Conservation (phyloP, 2,113 vertebrate genomes). For the Hemichromis elongatus region DNA sequence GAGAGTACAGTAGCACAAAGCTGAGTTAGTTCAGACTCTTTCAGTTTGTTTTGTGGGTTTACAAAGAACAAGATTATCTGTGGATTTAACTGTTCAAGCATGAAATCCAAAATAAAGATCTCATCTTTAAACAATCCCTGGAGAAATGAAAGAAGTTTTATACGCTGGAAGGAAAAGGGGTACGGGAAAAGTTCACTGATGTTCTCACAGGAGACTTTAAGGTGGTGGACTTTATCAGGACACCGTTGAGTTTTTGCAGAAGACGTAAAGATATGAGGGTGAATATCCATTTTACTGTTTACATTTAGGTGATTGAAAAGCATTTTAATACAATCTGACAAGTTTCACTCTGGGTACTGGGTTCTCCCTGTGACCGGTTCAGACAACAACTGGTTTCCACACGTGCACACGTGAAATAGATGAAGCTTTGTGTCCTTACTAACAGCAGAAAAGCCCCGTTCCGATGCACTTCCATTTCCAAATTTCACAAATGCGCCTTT, state of each 20-base stretch:
- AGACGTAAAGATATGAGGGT: not conserved
- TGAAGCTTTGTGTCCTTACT: not conserved
- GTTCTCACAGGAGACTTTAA: not conserved
- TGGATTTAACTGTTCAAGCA: not conserved
- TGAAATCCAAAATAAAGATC: conserved; percentile 16
- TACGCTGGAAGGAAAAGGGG: not conserved
- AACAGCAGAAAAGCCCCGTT: not conserved
- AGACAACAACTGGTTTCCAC: not conserved
- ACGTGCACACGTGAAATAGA: not conserved
- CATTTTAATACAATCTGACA: not conserved
- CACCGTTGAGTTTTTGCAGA: not conserved
- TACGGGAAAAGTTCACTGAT: not conserved
- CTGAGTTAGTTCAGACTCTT: not conserved
- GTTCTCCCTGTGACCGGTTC: not conserved
- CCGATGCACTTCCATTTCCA: not conserved
- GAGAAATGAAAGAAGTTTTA: not conserved
- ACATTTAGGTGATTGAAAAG: not conserved
- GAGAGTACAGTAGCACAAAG: conserved; percentile 10
- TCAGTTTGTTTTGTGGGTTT: conserved; percentile 7
- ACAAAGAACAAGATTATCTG: not conserved
- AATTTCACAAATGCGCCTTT: not conserved
- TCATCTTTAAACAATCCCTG: conserved; percentile 4
- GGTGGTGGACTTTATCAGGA: not conserved
- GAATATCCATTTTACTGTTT: not conserved
- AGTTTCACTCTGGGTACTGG: not conserved